Evolutionary conservation across 2,797 vertebrate genomes (phyloP).

Genomic region (Esox masquinongy): DNA sequence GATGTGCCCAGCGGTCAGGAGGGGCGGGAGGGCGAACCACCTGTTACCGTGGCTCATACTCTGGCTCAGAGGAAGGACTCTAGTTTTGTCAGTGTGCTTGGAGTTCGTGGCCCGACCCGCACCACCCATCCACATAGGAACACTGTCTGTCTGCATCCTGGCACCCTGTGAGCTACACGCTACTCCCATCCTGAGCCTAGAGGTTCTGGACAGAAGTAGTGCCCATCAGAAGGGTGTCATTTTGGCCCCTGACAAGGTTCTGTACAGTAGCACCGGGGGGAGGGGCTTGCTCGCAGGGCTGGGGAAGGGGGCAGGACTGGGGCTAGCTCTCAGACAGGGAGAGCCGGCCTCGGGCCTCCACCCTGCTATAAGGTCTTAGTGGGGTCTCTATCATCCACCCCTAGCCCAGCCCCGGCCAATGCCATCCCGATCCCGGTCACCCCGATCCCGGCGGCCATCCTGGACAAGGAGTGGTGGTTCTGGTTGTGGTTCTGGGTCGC

Average conservation of each 20-base stretch:
- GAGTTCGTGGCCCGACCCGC: neutral
- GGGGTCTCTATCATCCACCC: slow-evolving; percentile 41
- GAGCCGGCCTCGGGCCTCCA: neutral
- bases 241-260: neutral
- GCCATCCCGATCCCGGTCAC: neutral
- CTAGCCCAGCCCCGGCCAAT: slow-evolving; percentile 25
- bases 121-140: neutral
- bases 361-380: slow-evolving; percentile 67
- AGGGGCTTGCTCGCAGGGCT: slow-evolving; percentile 14
- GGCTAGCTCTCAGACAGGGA: neutral
- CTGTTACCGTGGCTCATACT: slow-evolving; percentile 42
- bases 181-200: slow-evolving; percentile 42
- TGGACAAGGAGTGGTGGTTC: neutral
- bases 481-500: neutral
- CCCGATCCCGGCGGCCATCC: slow-evolving; percentile 3
- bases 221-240: neutral
- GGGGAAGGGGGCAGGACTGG: slow-evolving; percentile 18
- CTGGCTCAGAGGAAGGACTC: slow-evolving; percentile 26
- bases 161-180: neutral
- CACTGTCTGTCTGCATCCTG: neutral
- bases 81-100: slow-evolving; percentile 60
- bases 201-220: neutral
- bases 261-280: slow-evolving; percentile 62
- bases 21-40: slow-evolving; percentile 16
- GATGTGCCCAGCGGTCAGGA: neutral